These are phyloP conservation scores for Agrochola circellaris DNA, from an alignment of 2,888 invertebrate species.

Conservation along the genomic window DNA sequence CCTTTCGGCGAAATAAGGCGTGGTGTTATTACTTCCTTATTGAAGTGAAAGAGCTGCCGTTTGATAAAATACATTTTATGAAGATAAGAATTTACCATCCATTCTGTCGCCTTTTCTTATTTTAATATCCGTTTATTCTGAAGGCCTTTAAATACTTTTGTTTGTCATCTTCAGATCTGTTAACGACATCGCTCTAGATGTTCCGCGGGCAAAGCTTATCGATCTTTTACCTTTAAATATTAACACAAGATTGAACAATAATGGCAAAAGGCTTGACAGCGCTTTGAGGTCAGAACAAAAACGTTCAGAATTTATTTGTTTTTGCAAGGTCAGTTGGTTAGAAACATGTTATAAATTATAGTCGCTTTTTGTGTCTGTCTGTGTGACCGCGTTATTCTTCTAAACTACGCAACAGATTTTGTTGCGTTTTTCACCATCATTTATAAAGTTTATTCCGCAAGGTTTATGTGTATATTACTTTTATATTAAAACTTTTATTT, in stretches of 20 bases:
- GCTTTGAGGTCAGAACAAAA: conserved; percentile 31
- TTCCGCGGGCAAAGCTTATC: conserved; percentile 29
- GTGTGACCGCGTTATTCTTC: too few species aligned
- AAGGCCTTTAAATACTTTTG: conserved; percentile 52
- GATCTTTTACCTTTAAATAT: conserved; percentile 44
- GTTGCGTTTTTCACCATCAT: too few species aligned
- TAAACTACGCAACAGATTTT: neutral
- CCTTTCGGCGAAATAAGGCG: neutral
- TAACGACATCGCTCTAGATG: conserved; percentile 45
- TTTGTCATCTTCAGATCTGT: conserved; percentile 53
- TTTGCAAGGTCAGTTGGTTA: conserved; percentile 10
- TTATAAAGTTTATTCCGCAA: neutral
- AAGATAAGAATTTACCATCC: neutral
- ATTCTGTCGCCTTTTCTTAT: conserved; percentile 27
- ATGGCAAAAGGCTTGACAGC: conserved; percentile 21
- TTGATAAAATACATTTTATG: conserved; percentile 9
- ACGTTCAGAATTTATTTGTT: neutral
- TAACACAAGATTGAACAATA: conserved; percentile 55
- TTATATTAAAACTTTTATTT: too few species aligned
- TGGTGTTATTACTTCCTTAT: neutral
- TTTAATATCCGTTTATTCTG: conserved; percentile 51
- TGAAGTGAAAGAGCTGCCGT: neutral
- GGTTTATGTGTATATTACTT: neutral
- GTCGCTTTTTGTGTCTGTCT: too few species aligned
- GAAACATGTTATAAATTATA: neutral